phyloP scores from a whole-genome alignment of 23 tunicate species.

The Styela plicata region DNA sequence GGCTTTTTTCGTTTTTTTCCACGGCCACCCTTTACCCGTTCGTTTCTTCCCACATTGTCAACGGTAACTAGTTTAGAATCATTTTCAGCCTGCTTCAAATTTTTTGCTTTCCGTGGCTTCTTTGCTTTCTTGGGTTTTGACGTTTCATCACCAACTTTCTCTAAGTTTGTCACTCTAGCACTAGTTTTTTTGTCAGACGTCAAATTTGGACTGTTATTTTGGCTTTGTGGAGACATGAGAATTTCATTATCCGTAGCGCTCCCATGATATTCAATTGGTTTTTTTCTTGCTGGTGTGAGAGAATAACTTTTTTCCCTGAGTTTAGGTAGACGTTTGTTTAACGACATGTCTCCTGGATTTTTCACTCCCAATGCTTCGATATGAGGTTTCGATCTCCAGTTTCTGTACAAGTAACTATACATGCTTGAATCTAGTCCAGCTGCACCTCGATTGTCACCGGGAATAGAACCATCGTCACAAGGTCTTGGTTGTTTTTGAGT shows the following conservation, averaged over 20 bases:
- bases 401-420: slow-evolving; percentile 67
- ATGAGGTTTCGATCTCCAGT: slow-evolving; percentile 46
- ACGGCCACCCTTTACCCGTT: slow-evolving; percentile 53
- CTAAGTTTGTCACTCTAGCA: neutral
- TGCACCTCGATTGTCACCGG: slow-evolving; percentile 87
- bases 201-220: neutral
- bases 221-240: neutral
- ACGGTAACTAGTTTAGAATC: slow-evolving; percentile 45
- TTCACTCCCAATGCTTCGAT: neutral
- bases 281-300: neutral
- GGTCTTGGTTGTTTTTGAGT: slow-evolving; percentile 1
- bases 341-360: neutral
- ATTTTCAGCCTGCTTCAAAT: neutral
- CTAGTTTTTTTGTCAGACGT: neutral
- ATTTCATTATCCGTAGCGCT: neutral
- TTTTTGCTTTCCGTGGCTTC: neutral
- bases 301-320: neutral
- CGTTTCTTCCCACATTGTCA: slow-evolving; percentile 62
- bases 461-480: slow-evolving; percentile 58
- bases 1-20: slow-evolving; percentile 4
- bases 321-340: neutral
- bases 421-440: slow-evolving; percentile 86
- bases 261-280: neutral
- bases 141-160: too few species aligned
- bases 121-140: neutral